Conservation (phyloP, 1,140 invertebrate genomes). For the Sinonovacula constricta region DNA sequence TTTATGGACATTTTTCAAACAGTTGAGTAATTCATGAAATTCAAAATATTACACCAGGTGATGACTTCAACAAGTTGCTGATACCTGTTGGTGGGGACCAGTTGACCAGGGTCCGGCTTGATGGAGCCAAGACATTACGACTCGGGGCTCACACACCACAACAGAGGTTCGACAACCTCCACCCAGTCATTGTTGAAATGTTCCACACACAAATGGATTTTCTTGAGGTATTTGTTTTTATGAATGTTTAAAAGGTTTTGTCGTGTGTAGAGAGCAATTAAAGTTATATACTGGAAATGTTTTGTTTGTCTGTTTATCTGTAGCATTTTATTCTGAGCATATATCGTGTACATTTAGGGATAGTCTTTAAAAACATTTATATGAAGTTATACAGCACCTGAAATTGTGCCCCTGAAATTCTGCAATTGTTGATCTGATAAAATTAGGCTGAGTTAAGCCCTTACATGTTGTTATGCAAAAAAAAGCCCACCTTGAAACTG, state of each 20-base stretch:
- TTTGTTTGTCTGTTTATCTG: background rate
- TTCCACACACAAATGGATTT: conserved; percentile 20
- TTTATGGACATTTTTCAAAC: no score
- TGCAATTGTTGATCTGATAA: no score
- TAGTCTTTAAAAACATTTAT: no score
- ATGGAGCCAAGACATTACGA: conserved; percentile 22
- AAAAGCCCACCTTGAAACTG: no score
- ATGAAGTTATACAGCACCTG: no score
- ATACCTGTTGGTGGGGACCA: conserved; percentile 16
- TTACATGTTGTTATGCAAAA: no score
- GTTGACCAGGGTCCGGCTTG: conserved; percentile 8
- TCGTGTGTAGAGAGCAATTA: background rate
- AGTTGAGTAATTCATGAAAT: no score
- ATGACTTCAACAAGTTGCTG: background rate
- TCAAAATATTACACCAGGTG: no score
- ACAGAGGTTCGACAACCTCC: conserved; percentile 18
- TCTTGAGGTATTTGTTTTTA: conserved; percentile 26
- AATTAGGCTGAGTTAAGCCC: no score
- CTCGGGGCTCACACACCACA: conserved; percentile 2
- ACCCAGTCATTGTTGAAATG: conserved; percentile 18
- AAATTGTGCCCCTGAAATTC: no score
- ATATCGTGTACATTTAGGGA: no score
- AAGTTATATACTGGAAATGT: background rate
- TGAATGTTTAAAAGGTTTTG: no score
- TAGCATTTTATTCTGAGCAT: background rate